A percentile compares a stretch with the other conserved stretches of the same genome.
phyloP scores from a whole-genome alignment of 1,140 invertebrate genomes.

The Meloidogyne chitwoodi region DNA sequence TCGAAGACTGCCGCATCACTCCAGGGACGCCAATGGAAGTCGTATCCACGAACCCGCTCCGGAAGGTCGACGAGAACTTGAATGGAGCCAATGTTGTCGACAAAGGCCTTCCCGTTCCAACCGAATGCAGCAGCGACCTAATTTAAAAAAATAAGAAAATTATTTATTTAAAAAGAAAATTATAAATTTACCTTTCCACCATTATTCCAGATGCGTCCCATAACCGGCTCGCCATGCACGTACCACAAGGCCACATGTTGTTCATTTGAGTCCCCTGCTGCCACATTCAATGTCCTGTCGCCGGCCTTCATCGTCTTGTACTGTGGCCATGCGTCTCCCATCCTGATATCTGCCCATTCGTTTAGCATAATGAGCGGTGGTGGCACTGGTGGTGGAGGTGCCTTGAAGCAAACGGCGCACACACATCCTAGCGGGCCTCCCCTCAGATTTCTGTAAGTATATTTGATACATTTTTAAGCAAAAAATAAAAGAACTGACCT shows the following conservation, averaged over 20 bases:
- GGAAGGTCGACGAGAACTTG: conserved; percentile 44
- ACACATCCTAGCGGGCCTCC: conserved; percentile 34
- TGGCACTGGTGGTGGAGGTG: too few species aligned
- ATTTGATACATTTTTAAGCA: too few species aligned
- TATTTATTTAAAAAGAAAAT: too few species aligned
- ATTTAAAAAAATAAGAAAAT: too few species aligned
- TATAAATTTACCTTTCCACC: conserved; percentile 23
- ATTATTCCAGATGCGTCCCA: conserved; percentile 47
- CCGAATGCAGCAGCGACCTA: conserved; percentile 33
- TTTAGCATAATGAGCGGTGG: conserved; percentile 6
- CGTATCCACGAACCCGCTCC: conserved; percentile 47
- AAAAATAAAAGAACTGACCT: conserved; percentile 17
- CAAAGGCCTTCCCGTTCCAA: conserved; percentile 36
- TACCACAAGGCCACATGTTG: conserved; percentile 53
- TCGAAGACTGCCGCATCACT: conserved; percentile 44
- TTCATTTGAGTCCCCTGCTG: conserved; percentile 39
- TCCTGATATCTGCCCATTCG: conserved; percentile 44
- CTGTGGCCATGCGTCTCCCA: conserved; percentile 39
- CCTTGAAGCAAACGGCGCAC: conserved; percentile 32
- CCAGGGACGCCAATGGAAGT: conserved; percentile 49
- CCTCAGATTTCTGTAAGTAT: too few species aligned
- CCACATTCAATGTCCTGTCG: conserved; percentile 29
- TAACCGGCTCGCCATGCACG: conserved; percentile 44
- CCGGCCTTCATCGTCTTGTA: conserved; percentile 30
- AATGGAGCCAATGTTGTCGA: conserved; percentile 41